Base-by-base conservation (phyloP, 2,888 invertebrate species). In the Liposcelis brunnea region DNA sequence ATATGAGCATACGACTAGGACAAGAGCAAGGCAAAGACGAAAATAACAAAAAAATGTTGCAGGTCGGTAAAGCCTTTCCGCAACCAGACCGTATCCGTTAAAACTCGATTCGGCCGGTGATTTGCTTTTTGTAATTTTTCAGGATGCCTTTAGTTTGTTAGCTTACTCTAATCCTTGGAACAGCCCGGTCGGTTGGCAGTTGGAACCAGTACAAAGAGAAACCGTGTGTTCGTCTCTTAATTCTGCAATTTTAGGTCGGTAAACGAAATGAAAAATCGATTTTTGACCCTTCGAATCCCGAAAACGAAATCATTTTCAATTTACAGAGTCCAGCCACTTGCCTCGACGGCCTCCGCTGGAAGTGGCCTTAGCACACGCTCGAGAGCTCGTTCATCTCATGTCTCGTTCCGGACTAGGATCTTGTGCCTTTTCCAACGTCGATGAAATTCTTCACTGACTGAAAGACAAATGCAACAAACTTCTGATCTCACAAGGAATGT, bases 141-240 rank as follows among this genome's bases (percentile, higher is more conserved):
- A 93, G 84, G 89, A 95, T 67, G 95, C 95, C 60, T 97, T 95
- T 72, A 94, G 94, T 69, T 74, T 97, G 61, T 71, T 97, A 60
- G 95, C 95, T 42, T 97, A 97, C 68, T 84, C 90, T 55, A 94
- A 97, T 70, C 97, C 95, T 26, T 94, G 91, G 91, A 81, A 80
- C 59, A 93, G 93, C 66, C 94, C 94, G 14, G 82, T 95, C 50
- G 93, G 93, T 49, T 90, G 89, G 83, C 91, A 94, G 66, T 71
- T 97, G 56, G 83, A 91, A 65, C 85, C 94, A n/a, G 75, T 82
- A 55, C 85, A 93, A 60, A 75, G 97, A 57, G 95, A 97, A 68
- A 80, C 84, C 45, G 85, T 95, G 49, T 93, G 91, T 71, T 87
- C 89, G 58, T 85, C 90, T 59, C 78, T 97, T 57, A 97, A 97